A percentile compares a stretch with the other conserved stretches of the same genome.
phyloP scores from a whole-genome alignment of 2,888 invertebrate genomes.

The Agrotis puta region DNA sequence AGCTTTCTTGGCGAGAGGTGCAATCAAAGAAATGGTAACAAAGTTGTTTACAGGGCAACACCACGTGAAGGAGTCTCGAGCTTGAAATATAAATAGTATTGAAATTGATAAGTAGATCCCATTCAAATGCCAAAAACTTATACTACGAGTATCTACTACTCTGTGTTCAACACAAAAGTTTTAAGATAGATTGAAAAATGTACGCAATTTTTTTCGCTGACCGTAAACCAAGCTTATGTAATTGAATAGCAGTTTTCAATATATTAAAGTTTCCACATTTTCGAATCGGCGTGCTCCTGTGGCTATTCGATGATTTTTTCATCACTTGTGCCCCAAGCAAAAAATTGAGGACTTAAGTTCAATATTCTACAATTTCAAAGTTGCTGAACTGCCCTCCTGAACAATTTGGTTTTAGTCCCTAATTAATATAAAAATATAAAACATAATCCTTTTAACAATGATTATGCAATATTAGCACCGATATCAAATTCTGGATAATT shows the following conservation, averaged over 20 bases:
- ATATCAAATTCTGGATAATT: constrained; percentile 5
- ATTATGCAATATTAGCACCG: not conserved
- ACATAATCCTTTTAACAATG: too few relatives aligned
- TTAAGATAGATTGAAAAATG: not conserved
- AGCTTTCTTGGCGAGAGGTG: constrained; percentile 24
- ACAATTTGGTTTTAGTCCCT: too few relatives aligned
- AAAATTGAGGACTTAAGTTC: too few relatives aligned
- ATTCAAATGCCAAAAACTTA: not conserved
- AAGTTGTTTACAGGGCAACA: constrained; percentile 1
- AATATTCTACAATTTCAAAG: too few relatives aligned
- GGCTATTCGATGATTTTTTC: too few relatives aligned
- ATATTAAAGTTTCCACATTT: not conserved
- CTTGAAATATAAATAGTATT: not conserved
- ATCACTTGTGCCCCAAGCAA: too few relatives aligned
- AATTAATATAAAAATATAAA: too few relatives aligned
- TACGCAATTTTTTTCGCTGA: not conserved
- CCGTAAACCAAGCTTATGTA: not conserved
- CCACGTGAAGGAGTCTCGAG: not conserved
- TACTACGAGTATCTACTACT: too few relatives aligned
- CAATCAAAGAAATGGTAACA: constrained; percentile 14
- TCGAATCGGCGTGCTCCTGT: too few relatives aligned
- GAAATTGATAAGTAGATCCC: not conserved
- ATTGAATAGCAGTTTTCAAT: not conserved
- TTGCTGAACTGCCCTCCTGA: too few relatives aligned
- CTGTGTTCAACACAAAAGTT: not conserved